Evolutionary conservation across 2,888 invertebrate genomes (phyloP), one percentile per base, ranked within the genome.

Genomic region (Tenthredo scrophulariae): DNA sequence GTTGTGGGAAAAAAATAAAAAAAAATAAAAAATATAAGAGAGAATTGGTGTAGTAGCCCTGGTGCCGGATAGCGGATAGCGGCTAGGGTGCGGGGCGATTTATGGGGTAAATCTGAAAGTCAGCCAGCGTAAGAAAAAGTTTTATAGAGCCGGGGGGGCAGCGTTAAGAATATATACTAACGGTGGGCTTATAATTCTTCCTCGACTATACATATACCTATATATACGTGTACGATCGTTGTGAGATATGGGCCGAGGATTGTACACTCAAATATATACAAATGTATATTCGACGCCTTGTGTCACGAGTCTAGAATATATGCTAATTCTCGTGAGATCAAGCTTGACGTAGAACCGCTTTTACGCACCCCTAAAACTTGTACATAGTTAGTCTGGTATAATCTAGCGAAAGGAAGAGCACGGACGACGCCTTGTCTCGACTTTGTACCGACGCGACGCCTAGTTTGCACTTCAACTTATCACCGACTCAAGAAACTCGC

Each of bases 21-120:
- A 37, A 37, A 37, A 37, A 37, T 0, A 37, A 0, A n/a, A 9
- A 22, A 74, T 22, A 43, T 18, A 74, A n/a, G n/a, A 10, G 43
- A 43, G 29, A 40, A 74, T 43, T 22, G 22, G 43, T 74, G 43
- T 15, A 43, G 40, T 40, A 40, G 40, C n/a, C 29, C 43, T 43
- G 43, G 22, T 40, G 43, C 43, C 74, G 74, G 74, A 18, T 74
- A 74, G 67, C 74, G 74, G 74, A 18, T 74, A 74, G 67, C 67
- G 67, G 67, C 18, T 72, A 29, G 70, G 33, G 50, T 50, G 77
- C 77, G 40, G 26, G 77, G 77, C 50, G 77, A 77, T 77, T 77
- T 77, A 77, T 77, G 77, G 77, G 77, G 29, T 77, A n/a, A 77
- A 77, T 77, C 77, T 77, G 77, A 77, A 46, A 77, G 77, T 77